Percentiles rank a stretch among this genome's conserved stretches.
phyloP scores from a whole-genome alignment of 2,888 invertebrate species.

The Sinodicranocentrus sp. region DNA sequence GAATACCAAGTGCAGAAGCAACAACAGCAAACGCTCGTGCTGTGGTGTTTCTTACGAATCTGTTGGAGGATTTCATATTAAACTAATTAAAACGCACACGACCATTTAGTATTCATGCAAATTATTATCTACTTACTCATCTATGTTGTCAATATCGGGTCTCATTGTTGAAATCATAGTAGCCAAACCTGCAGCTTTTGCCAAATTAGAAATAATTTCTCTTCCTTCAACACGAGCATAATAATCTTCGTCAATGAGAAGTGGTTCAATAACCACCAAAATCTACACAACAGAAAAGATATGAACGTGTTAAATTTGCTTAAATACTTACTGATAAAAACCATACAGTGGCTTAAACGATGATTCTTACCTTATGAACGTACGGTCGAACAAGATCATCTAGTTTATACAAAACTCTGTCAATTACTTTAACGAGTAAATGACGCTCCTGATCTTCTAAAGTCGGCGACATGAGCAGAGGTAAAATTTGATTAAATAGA shows the following conservation, averaged over 20 bases:
- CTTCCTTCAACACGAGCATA: conserved; percentile 99
- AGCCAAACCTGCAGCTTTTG: conserved; percentile 99
- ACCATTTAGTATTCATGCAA: not conserved
- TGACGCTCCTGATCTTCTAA: conserved; percentile 99
- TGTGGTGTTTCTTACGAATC: conserved; percentile 98
- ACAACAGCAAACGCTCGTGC: conserved; percentile 99
- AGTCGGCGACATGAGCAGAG: conserved; percentile 99
- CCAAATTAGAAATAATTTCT: conserved; percentile 99
- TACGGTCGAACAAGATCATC: conserved; percentile 99
- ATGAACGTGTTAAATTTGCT: not conserved
- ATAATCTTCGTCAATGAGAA: conserved; percentile 99
- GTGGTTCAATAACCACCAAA: conserved; percentile 98
- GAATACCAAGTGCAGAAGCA: conserved; percentile 98
- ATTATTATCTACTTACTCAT: conserved; percentile 82
- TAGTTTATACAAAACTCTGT: conserved; percentile 97
- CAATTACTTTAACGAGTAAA: conserved; percentile 98
- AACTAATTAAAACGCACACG: not conserved
- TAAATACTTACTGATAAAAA: not conserved
- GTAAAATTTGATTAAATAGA: conserved; percentile 98
- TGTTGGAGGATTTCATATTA: conserved; percentile 28
- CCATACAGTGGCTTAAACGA: not conserved
- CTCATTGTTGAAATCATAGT: conserved; percentile 99
- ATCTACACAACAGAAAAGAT: conserved; percentile 82
- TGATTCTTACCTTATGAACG: conserved; percentile 90
- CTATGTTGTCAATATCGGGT: conserved; percentile 99